Base-by-base conservation (phyloP, 2,888 invertebrate species). In the Conops quadrifasciatus region DNA sequence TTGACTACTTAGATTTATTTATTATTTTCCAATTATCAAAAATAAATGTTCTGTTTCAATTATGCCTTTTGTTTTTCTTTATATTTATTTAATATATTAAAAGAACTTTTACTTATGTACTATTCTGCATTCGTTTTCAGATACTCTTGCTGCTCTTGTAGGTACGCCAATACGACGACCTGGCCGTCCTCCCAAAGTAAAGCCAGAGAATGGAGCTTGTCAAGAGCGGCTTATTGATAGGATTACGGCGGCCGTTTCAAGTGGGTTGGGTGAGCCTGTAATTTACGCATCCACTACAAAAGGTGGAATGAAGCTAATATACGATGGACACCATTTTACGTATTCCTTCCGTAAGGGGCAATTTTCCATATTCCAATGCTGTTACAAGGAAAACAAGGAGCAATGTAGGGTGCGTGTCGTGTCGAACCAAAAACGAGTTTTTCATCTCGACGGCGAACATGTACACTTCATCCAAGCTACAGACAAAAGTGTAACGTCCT, bases 261-360 rank as follows among this genome's bases (percentile, higher is more conserved):
- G 79, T 43, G 67, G 73, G 19, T 15, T 59, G 15, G 75, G 76
- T 0, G 62, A 74, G 64, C 82, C 80, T 19, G 80, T 81, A 3
- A 78, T 84, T 0, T 85, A 84, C 71, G 83, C 82, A 1, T 85
- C 85, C 2, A 82, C 85, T 0, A 83, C 84, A 1, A 84, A 84
- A 72, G 85, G 85, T 64, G 84, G 84, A n/a, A 84, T 85, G 75
- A 85, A 85, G 71, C 75, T 85, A 28, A 71, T 83, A 2, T 82
- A 78, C n/a, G 80, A 84, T 45, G 84, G 84, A 0, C 85, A 85
- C 74, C 81, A 85, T 63, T 85, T 82, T 59, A 81, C 79, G 65
- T 85, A 84, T 64, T 80, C 81, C 45, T 85, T 81, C 75, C 85
- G 85, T 21, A 81, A 84, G 64, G 80, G 80, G 15, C 78, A 80